Percentiles rank a stretch among this genome's conserved stretches.
phyloP scores from a whole-genome alignment of 2,888 invertebrate species.

The Oligia strigilis region DNA sequence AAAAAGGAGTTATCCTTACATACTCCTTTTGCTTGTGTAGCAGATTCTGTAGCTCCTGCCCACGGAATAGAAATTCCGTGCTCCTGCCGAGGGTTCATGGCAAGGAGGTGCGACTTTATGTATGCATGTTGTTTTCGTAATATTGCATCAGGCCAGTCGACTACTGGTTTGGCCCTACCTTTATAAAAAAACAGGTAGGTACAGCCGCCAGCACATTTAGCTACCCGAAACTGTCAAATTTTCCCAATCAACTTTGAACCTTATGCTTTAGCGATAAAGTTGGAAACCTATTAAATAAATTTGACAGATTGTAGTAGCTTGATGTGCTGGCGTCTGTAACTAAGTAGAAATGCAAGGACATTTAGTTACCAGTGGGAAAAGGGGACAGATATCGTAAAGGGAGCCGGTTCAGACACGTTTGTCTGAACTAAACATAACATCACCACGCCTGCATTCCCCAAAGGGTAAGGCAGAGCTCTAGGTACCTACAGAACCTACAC shows the following conservation, averaged over 20 bases:
- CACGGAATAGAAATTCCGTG: no score
- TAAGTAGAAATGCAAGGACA: constrained; percentile 2
- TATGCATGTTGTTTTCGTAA: constrained; percentile 6
- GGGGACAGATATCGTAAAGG: background rate
- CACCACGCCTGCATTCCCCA: no score
- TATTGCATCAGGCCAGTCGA: background rate
- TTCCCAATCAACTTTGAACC: no score
- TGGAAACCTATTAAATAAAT: no score
- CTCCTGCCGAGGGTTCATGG: background rate
- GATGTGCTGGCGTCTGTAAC: background rate
- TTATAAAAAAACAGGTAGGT: background rate
- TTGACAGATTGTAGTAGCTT: no score
- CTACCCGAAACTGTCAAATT: no score
- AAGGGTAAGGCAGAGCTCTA: no score
- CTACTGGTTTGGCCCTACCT: background rate
- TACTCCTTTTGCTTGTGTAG: background rate
- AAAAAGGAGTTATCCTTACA: no score
- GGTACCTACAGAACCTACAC: no score
- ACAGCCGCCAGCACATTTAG: no score
- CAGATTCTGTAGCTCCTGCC: background rate
- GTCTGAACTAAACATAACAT: no score
- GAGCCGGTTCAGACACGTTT: background rate
- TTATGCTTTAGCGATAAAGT: no score
- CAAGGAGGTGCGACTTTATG: background rate
- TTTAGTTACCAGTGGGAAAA: background rate